Base-by-base conservation (phyloP, 2,888 invertebrate species). In the Steinernema scapterisci region DNA sequence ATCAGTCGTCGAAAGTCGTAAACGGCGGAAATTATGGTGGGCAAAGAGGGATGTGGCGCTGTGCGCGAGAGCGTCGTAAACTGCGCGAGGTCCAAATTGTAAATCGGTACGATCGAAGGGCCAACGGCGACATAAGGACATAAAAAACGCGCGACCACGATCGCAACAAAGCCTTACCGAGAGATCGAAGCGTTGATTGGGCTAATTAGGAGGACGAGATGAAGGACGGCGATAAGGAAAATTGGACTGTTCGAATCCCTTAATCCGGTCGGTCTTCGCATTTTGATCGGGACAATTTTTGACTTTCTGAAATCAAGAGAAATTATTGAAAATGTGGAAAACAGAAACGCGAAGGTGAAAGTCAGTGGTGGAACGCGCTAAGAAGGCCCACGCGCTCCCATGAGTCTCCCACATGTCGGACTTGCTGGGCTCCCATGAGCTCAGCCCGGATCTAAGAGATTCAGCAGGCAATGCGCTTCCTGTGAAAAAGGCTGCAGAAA, bases 31-130 rank as follows among this genome's bases (percentile, higher is more conserved):
- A 16, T 7, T n/a, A 48, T 16, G 48, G n/a, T n/a, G n/a, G n/a
- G 48, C 48, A 48, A 25, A 31, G 63, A 63, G 27, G 31, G 63
- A 27, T 31, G 25, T 23, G 54, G 54, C 25, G 54, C 23, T 44
- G 54, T 25, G 38, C 38, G 38, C 38, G 38, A 38, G 38, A 38
- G 38, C 38, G 38, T 38, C 38, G 38, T 38, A 38, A 38, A 38
- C 9, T n/a, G 45, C 45, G 45, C 48, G 16, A 16, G 16, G 31
- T 63, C 48, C 48, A 48, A 63, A 63, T 63, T 63, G 63, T 63
- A 63, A 63, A 63, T 63, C 63, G 63, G 63, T 63, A 63, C 16
- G 63, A 63, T 63, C 63, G 63, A 63, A 63, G 63, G 63, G 63
- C 63, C 63, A 63, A 21, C 63, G 63, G 63, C 63, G 25, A 31